A percentile compares a stretch with the other conserved stretches of the same genome.
Evolutionary conservation across 2,113 vertebrate species (phyloP).

Genomic region (Grallaria varia): DNA sequence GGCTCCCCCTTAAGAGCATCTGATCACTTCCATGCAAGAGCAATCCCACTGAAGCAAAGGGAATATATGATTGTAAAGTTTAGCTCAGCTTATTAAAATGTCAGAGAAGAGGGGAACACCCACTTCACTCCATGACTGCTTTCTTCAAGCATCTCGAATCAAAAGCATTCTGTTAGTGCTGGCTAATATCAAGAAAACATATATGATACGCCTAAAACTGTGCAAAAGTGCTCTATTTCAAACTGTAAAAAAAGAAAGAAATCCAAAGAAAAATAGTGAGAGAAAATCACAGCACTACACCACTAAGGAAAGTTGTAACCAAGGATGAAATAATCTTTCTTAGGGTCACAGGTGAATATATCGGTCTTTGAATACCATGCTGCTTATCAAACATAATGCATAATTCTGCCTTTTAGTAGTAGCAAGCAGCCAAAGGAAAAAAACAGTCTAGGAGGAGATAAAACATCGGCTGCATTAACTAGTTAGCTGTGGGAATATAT

Average conservation of each 20-base stretch:
- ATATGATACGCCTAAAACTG: neutral
- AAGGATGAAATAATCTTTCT: neutral
- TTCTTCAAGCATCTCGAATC: neutral
- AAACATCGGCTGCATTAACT: neutral
- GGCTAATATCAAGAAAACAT: neutral
- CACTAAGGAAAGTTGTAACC: neutral
- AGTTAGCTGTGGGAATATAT: neutral
- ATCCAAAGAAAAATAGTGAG: neutral
- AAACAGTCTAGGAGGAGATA: neutral
- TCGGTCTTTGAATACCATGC: neutral
- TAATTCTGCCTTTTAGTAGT: neutral
- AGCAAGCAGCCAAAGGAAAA: neutral
- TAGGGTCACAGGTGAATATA: neutral
- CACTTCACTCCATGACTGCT: neutral
- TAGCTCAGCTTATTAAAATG: slow-evolving; percentile 34
- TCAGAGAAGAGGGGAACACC: neutral
- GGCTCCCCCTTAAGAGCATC: neutral
- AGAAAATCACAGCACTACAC: neutral
- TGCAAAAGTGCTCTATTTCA: neutral
- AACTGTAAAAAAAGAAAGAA: neutral
- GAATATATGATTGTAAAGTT: neutral
- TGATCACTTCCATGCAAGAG: neutral
- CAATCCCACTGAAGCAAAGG: neutral
- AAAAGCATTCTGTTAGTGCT: neutral
- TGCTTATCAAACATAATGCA: neutral